Conservation (phyloP, 2,113 vertebrate genomes). For the Coryphaenoides rupestris region DNA sequence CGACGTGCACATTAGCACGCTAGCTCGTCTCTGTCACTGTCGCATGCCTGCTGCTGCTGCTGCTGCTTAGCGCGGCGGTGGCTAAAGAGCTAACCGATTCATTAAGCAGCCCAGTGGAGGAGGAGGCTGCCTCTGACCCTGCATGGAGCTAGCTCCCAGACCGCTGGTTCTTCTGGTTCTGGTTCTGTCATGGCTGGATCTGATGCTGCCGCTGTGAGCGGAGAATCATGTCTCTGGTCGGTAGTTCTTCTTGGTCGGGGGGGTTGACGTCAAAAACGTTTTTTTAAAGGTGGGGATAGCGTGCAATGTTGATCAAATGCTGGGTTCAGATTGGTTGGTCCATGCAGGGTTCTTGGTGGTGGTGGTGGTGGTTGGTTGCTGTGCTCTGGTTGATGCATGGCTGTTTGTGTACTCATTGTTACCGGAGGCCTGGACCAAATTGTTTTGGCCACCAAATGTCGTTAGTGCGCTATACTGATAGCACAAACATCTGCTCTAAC, state of each 20-base stretch:
- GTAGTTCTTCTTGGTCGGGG: too few relatives aligned
- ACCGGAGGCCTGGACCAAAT: not conserved
- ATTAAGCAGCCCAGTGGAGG: conserved; percentile 53
- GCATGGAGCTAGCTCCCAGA: too few relatives aligned
- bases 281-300: conserved; percentile 1
- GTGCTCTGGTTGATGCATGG: conserved; percentile 57
- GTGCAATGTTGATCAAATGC: not conserved
- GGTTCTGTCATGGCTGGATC: too few relatives aligned
- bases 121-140: not conserved
- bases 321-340: conserved; percentile 6
- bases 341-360: not conserved
- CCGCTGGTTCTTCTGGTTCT: too few relatives aligned
- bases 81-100: conserved; percentile 54
- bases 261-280: too few relatives aligned
- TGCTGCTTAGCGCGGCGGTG: too few relatives aligned
- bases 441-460: too few relatives aligned
- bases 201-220: too few relatives aligned
- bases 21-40: conserved; percentile 68
- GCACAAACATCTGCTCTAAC: too few relatives aligned
- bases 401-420: conserved; percentile 58
- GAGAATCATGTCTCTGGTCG: too few relatives aligned
- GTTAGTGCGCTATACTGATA: too few relatives aligned
- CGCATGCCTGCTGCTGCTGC: conserved; percentile 31
- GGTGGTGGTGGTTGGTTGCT: conserved; percentile 2
- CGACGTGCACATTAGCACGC: conserved; percentile 49